phyloP scores from a whole-genome alignment of 2,888 invertebrate species.

The Pristionchus japonicus region DNA sequence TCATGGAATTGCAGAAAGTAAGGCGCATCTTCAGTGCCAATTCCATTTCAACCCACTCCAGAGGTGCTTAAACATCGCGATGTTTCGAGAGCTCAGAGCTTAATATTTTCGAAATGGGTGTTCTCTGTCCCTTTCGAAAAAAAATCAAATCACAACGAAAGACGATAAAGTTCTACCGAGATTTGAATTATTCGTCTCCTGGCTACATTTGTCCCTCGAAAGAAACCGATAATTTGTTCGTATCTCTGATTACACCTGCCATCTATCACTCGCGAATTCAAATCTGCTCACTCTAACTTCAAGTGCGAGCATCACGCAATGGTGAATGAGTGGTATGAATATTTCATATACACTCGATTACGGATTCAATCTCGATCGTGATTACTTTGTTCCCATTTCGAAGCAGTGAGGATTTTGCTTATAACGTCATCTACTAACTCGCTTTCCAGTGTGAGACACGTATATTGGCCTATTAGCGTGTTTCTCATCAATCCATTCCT shows the following conservation, averaged over 20 bases:
- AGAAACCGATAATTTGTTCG: not conserved
- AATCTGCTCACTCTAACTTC: not conserved
- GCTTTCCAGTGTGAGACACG: not conserved
- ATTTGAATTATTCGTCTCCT: not conserved
- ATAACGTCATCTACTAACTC: not conserved
- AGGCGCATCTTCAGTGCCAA: no score
- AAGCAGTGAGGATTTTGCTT: not conserved
- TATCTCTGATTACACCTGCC: not conserved
- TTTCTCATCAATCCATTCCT: not conserved
- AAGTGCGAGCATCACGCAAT: not conserved
- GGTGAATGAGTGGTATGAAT: not conserved
- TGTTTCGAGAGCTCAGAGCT: no score
- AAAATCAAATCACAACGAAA: not conserved
- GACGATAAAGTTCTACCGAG: not conserved
- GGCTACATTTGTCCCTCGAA: no score
- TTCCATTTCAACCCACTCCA: no score
- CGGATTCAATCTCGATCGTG: not conserved
- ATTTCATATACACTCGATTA: not conserved
- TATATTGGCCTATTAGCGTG: constrained; percentile 4
- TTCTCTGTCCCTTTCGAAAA: no score
- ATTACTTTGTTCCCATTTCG: not conserved
- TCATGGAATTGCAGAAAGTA: no score
- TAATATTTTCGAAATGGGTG: no score
- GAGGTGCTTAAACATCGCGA: no score
- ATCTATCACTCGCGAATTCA: not conserved